Evolutionary conservation across 2,797 vertebrate species (phyloP).

Genomic region (Arrhamphus sclerolepis): DNA sequence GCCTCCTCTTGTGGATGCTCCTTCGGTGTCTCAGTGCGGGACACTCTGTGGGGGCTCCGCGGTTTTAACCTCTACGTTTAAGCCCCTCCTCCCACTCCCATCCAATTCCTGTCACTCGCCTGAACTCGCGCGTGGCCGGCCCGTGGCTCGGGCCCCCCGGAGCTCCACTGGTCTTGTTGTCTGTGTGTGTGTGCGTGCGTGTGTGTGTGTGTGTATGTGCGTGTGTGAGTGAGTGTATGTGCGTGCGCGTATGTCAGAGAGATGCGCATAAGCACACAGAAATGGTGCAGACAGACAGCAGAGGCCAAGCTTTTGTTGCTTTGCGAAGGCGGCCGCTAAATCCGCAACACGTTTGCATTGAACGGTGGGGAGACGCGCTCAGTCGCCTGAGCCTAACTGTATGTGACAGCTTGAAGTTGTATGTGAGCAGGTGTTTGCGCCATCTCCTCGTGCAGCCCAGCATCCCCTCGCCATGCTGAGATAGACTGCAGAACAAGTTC

Average conservation of each 20-base stretch:
- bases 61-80: slow-evolving; percentile 63
- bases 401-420: slow-evolving; percentile 78
- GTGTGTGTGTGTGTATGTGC: slow-evolving; percentile 33
- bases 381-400: slow-evolving; percentile 69
- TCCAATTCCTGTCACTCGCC: slow-evolving; percentile 33
- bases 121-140: slow-evolving; percentile 78
- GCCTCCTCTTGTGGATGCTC: slow-evolving; percentile 29
- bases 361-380: slow-evolving; percentile 65
- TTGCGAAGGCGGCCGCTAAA: slow-evolving; percentile 51
- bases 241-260: slow-evolving; percentile 21
- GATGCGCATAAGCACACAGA: slow-evolving; percentile 42
- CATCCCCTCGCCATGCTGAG: slow-evolving; percentile 35
- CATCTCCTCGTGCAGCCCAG: slow-evolving; percentile 46
- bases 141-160: slow-evolving; percentile 70
- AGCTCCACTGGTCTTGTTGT: slow-evolving; percentile 13
- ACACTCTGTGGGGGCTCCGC: slow-evolving; percentile 52
- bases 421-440: slow-evolving; percentile 78
- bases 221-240: slow-evolving; percentile 27
- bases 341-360: slow-evolving; percentile 49
- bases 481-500: slow-evolving; percentile 51
- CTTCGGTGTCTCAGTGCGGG: slow-evolving; percentile 48
- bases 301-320: slow-evolving; percentile 64
- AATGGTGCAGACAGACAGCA: slow-evolving; percentile 47
- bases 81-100: slow-evolving; percentile 63
- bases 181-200: slow-evolving; percentile 24